Base-by-base conservation (phyloP, 64 coral and sea anemone species). In the Montipora sp. region DNA sequence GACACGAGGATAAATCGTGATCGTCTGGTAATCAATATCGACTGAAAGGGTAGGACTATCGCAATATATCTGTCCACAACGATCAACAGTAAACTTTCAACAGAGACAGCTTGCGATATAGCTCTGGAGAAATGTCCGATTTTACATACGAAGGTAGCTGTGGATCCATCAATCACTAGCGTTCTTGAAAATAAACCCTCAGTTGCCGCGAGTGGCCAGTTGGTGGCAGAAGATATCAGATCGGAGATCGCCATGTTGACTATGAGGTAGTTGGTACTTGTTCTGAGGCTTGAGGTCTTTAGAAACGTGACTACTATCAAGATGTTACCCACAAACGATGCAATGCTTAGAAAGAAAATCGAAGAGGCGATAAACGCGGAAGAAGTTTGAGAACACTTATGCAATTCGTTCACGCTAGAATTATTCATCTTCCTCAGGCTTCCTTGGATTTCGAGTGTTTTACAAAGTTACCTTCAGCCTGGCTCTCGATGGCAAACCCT, bases 191-290 rank as follows among this genome's bases (percentile, higher is more conserved):
- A 66, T 5, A 72, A n/a, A 11, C 65, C 82, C 19, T 85, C 82
- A 21, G 65, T 85, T 22, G 82, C 82, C 8, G 65, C 66, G 8
- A 84, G 63, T 0, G 60, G 81, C 60, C 60, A 84, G 13, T n/a
- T 69, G 0, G 46, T 51, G 0, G 19, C 47, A 18, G 82, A 19
- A 3, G 82, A 85, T 3, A 85, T 4, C 8, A 71, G 16, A 72
- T 85, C 82, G 10, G 61, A 69, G 13, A 72, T 10, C 1, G 82
- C 82, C 82, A 85, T 85, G 65, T 85, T 85, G 8, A 85, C 46
- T 19, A 85, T 71, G n/a, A 85, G 50, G 16, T 70, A 85, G 47
- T 85, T 85, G 13, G 82, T 70, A 43, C 82, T 72, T 21, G 82
- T 85, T 47, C 60, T 85, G 7, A 85, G 61, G 36, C 8, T 49